phyloP scores from a whole-genome alignment of 2,888 invertebrate species.

The Pharmacophagus antenor region DNA sequence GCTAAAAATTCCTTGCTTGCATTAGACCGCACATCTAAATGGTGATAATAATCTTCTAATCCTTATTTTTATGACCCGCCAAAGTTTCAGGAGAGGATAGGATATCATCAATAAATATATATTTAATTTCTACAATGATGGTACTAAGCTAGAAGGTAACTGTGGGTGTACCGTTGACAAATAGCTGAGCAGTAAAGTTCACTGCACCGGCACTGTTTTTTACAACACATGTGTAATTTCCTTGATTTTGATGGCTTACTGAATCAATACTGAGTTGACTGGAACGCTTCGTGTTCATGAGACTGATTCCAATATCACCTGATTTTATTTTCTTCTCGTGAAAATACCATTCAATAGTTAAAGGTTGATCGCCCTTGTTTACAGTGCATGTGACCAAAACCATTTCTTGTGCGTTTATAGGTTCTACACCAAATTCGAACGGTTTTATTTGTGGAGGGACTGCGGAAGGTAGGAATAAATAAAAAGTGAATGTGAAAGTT shows the following conservation, averaged over 20 bases:
- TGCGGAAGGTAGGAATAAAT: conserved; percentile 52
- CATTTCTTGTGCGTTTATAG: conserved; percentile 86
- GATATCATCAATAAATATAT: conserved; percentile 38
- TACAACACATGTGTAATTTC: conserved; percentile 83
- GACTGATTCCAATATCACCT: conserved; percentile 60
- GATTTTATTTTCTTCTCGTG: conserved; percentile 77
- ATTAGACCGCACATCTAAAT: not conserved
- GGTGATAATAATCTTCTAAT: not conserved
- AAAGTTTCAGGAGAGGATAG: conserved; percentile 60
- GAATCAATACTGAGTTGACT: conserved; percentile 82
- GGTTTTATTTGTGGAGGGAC: conserved; percentile 90
- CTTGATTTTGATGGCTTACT: conserved; percentile 80
- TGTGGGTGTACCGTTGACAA: conserved; percentile 83
- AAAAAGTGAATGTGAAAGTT: conserved; percentile 15
- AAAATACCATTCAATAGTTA: conserved; percentile 85
- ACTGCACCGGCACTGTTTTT: conserved; percentile 83
- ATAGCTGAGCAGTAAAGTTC: conserved; percentile 82
- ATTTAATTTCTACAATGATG: conserved; percentile 42
- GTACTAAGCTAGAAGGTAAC: conserved; percentile 35
- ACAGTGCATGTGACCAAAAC: conserved; percentile 85
- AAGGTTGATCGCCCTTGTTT: conserved; percentile 85
- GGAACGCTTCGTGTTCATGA: conserved; percentile 67
- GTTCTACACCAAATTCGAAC: conserved; percentile 87
- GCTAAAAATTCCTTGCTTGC: not conserved
- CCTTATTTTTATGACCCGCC: conserved; percentile 66